Percentiles rank a stretch among this genome's conserved stretches.
Evolutionary conservation across 2,113 vertebrate genomes (phyloP).

Genomic region (Petrocephalus zakoni): DNA sequence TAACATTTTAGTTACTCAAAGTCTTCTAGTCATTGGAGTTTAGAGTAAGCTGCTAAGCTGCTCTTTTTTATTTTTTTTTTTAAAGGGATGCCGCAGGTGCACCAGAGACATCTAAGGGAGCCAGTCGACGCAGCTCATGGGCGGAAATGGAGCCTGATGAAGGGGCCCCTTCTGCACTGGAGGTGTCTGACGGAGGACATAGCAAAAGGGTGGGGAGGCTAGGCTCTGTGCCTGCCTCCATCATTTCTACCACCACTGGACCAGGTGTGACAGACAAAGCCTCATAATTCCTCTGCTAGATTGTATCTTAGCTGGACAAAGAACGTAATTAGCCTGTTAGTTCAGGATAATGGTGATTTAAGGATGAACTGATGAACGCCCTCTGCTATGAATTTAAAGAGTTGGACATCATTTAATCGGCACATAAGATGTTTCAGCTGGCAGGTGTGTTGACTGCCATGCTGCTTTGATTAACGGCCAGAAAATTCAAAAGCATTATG

Average conservation of each 20-base stretch:
- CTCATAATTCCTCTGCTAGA: neutral
- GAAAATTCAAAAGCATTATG: neutral
- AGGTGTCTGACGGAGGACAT: conserved; percentile 72
- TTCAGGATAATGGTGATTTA: neutral
- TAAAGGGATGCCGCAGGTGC: conserved; percentile 74
- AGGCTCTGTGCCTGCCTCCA: conserved; percentile 54
- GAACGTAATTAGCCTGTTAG: neutral
- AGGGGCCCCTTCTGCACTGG: neutral
- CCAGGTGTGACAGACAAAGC: neutral
- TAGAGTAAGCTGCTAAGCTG: neutral
- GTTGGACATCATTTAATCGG: neutral
- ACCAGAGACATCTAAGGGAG: conserved; percentile 85
- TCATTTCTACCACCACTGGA: conserved; percentile 40
- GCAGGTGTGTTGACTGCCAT: neutral
- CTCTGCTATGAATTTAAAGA: neutral
- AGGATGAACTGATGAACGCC: neutral
- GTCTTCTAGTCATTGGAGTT: neutral
- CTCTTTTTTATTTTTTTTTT: conserved; percentile 15
- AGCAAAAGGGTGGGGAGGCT: conserved; percentile 85
- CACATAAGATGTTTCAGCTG: too few species aligned
- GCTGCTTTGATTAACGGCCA: neutral
- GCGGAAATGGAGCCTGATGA: neutral
- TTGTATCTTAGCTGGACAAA: neutral
- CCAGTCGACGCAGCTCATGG: conserved; percentile 73
- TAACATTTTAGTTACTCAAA: neutral